Base-by-base conservation (phyloP, 2,797 vertebrate genomes). In the Moxostoma hubbsi region DNA sequence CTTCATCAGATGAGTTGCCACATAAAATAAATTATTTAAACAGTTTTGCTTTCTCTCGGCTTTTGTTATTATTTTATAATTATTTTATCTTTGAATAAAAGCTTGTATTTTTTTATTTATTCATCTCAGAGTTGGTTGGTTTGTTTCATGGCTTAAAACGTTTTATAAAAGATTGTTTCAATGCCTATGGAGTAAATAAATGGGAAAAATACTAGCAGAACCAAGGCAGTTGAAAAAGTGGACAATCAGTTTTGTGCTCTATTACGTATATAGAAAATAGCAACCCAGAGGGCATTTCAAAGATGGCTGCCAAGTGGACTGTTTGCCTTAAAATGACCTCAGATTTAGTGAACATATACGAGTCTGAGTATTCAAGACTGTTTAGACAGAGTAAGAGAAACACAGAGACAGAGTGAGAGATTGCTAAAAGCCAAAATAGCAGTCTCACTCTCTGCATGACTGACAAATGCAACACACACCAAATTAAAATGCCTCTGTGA, bases 401-500 rank as follows among this genome's bases (percentile, higher is more conserved):
- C 53, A 51, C 50, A 13, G 18, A 75, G 50, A 75, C 62, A 75
- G 11, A 15, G 15, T 57, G 46, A 65, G 36, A 65, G 45, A 75
- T 5, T 15, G 58, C 45, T 2, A 1, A 18, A 70, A 12, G 18
- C 71, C 36, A 79, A 75, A 47, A 82, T 61, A 73, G 77, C 79
- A 72, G 65, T 67, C 73, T 57, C 66, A 36, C 72, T 79, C 45
- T 57, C 53, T 47, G 12, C 8, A 36, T 84, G 84, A 84, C 78
- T 81, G 81, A 81, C 73, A 69, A 81, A 81, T 69, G 59, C 72
- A 78, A 78, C 73, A 80, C 79, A 70, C 49, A 63, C 61, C 77
- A 83, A 80, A 85, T 81, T 80, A 79, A 81, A 74, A 84, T 75
- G 61, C 64, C 70, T 81, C 55, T 68, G 64, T 74, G 81, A 83